phyloP scores from a whole-genome alignment of 1,140 invertebrate genomes.

The Bombus vancouverensis region DNA sequence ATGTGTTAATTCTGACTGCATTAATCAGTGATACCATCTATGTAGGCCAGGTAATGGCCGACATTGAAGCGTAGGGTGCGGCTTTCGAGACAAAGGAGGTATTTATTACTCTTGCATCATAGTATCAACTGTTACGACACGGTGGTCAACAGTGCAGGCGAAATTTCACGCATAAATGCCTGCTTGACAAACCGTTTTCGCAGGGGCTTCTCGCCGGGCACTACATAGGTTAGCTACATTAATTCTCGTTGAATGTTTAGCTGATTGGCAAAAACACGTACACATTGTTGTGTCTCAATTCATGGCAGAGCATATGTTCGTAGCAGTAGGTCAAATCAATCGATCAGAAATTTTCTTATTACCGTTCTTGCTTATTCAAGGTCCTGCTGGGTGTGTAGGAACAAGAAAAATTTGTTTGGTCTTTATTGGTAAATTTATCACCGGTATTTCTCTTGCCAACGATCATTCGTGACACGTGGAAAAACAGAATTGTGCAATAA shows the following conservation, averaged over 20 bases:
- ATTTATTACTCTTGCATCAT: conserved; percentile 69
- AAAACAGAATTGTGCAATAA: conserved; percentile 50
- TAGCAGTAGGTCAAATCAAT: conserved; percentile 3
- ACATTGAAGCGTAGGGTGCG: conserved; percentile 66
- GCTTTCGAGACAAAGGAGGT: conserved; percentile 68
- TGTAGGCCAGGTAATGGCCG: conserved; percentile 71
- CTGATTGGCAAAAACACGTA: background rate
- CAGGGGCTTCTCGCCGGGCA: conserved; percentile 13
- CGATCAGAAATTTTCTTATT: background rate
- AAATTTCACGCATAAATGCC: conserved; percentile 55
- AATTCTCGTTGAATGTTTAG: conserved; percentile 20
- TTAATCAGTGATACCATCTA: conserved; percentile 69
- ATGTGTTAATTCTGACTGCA: conserved; percentile 62
- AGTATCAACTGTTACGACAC: conserved; percentile 51
- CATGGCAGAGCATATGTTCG: background rate
- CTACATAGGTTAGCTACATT: conserved; percentile 2
- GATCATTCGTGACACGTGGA: conserved; percentile 20
- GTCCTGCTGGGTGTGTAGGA: background rate
- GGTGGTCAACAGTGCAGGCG: conserved; percentile 24
- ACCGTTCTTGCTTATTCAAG: background rate
- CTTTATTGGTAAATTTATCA: conserved; percentile 31
- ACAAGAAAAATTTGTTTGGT: background rate
- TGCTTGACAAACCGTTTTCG: conserved; percentile 47
- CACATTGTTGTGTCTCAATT: conserved; percentile 32
- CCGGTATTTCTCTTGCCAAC: conserved; percentile 29